Conservation (phyloP, 2,888 invertebrate species). For the Chrysolina americana region DNA sequence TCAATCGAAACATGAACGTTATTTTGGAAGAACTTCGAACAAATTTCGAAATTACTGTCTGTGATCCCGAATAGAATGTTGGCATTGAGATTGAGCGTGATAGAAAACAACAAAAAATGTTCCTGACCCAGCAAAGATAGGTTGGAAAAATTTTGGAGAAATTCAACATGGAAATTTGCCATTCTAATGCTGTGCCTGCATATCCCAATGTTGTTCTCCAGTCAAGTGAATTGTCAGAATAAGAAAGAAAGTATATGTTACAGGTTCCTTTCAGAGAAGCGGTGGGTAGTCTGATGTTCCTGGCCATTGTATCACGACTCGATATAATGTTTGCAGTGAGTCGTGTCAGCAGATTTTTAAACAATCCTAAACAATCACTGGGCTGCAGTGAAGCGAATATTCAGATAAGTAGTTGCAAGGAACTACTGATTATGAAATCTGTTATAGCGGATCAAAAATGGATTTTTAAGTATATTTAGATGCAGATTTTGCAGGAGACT, state of each 20-base stretch:
- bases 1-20: neutral
- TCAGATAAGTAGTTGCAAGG: neutral
- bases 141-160: no score
- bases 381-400: no score
- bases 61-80: slow-evolving; percentile 18
- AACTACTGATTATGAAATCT: neutral
- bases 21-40: neutral
- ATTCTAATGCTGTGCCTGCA: slow-evolving; percentile 3
- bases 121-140: no score
- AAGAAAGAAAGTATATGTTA: slow-evolving; percentile 7
- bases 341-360: neutral
- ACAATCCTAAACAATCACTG: neutral
- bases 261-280: no score
- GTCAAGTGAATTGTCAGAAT: neutral
- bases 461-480: no score
- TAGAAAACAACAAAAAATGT: neutral
- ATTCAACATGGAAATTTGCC: neutral
- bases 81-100: neutral
- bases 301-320: neutral
- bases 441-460: neutral
- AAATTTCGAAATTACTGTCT: neutral
- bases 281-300: neutral
- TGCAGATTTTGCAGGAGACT: neutral
- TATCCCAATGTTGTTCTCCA: slow-evolving; percentile 3
- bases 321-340: slow-evolving; percentile 1